Evolutionary conservation across 2,888 invertebrate genomes (phyloP).

Genomic region (Candidula unifasciata): DNA sequence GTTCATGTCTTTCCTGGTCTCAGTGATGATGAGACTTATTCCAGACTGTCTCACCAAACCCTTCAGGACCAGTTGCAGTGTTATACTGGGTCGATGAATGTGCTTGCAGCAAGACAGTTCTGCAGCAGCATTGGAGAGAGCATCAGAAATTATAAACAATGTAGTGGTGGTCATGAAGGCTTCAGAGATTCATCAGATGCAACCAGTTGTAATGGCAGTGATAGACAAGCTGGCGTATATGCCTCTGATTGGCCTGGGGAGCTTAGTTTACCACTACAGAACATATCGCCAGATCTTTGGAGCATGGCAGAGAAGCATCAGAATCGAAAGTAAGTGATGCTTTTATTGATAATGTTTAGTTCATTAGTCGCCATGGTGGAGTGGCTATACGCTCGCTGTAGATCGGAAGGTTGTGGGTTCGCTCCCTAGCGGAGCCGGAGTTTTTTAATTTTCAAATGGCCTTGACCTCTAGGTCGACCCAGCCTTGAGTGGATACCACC

Average conservation of each 20-base stretch:
- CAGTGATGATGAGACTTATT: conserved; percentile 28
- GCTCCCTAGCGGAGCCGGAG: neutral
- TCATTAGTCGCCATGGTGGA: too few species aligned
- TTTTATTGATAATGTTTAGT: too few species aligned
- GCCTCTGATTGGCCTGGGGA: conserved; percentile 11
- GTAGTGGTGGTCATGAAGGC: neutral
- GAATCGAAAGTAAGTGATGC: conserved; percentile 7
- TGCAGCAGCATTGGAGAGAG: neutral
- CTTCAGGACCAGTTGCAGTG: neutral
- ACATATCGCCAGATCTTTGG: conserved; percentile 39
- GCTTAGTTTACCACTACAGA: conserved; percentile 29
- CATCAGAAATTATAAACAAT: neutral
- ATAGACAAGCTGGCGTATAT: too few species aligned
- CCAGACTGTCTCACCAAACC: neutral
- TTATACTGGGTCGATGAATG: neutral
- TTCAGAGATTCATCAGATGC: neutral
- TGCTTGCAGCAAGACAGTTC: conserved; percentile 34
- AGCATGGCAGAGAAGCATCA: neutral
- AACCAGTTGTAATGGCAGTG: neutral
- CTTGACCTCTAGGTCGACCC: too few species aligned
- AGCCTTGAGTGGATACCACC: too few species aligned
- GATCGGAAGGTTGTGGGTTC: neutral
- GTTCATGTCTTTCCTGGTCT: conserved; percentile 26
- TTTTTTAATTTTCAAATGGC: neutral
- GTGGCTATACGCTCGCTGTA: neutral